These are phyloP conservation scores for Typhlichthys eigenmanni DNA, from an alignment of 2,797 vertebrate species.

Conservation along the genomic window DNA sequence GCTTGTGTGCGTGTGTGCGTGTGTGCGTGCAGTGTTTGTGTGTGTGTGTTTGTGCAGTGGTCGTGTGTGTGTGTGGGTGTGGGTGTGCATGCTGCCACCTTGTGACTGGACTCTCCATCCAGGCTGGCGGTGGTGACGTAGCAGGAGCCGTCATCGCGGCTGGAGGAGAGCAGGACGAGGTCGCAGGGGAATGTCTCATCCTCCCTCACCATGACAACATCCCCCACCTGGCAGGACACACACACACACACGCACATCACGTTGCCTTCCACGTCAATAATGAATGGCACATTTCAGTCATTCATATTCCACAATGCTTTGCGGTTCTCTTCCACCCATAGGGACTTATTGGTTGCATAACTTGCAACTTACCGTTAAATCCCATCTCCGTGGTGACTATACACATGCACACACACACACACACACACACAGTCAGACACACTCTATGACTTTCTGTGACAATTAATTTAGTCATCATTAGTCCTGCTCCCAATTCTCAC, in stretches of 20 bases:
- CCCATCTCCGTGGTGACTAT: constrained; percentile 66
- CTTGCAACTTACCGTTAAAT: constrained; percentile 67
- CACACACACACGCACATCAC: constrained; percentile 5
- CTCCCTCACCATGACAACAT: constrained; percentile 94
- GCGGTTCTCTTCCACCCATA: constrained; percentile 11
- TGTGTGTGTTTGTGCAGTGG: not conserved
- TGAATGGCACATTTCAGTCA: constrained; percentile 6
- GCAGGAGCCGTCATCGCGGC: constrained; percentile 90
- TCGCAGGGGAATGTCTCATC: constrained; percentile 98
- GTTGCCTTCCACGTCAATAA: constrained; percentile 33
- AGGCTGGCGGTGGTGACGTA: constrained; percentile 97
- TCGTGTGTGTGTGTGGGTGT: too few species aligned
- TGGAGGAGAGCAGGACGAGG: constrained; percentile 93
- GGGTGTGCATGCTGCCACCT: constrained; percentile 71
- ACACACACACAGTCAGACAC: not conserved
- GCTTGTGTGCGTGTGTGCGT: not conserved
- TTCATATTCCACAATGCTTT: constrained; percentile 36
- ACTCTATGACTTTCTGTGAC: constrained; percentile 57
- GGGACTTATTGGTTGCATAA: constrained; percentile 74
- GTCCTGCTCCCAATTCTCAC: constrained; percentile 62
- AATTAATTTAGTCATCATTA: constrained; percentile 76
- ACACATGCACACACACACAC: constrained; percentile 38
- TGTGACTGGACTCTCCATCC: constrained; percentile 97
- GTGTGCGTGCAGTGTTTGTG: not conserved
- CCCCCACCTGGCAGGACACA: constrained; percentile 84